Conservation (phyloP, 2,113 vertebrate species). For the Maccullochella peelii region DNA sequence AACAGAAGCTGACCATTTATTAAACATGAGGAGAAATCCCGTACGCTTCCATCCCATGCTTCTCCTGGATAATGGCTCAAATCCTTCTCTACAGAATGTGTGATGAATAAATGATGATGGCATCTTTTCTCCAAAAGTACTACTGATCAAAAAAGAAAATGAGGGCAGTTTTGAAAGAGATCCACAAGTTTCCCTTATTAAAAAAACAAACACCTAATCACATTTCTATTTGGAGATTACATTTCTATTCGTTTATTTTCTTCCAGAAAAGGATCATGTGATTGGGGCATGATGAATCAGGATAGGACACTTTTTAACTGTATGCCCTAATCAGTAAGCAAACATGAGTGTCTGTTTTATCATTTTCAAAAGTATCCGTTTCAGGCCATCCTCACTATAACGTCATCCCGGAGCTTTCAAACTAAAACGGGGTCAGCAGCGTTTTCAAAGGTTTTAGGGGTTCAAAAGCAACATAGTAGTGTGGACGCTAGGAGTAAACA, state of each 20-base stretch:
- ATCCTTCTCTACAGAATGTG: conserved; percentile 34
- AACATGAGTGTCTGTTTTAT: too few relatives aligned
- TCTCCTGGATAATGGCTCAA: conserved; percentile 56
- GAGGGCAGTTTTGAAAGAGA: background rate
- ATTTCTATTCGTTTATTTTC: background rate
- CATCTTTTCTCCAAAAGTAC: conserved; percentile 34
- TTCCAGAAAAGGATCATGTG: too few relatives aligned
- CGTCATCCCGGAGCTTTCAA: too few relatives aligned
- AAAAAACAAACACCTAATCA: background rate
- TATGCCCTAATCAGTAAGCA: too few relatives aligned
- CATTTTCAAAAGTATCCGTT: too few relatives aligned
- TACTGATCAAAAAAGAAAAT: conserved; percentile 20
- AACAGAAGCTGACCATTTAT: conserved; percentile 54
- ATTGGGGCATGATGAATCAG: too few relatives aligned
- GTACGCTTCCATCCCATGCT: conserved; percentile 17
- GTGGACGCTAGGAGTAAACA: too few relatives aligned
- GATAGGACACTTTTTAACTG: too few relatives aligned
- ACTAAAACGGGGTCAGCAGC: too few relatives aligned
- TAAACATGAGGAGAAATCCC: conserved; percentile 65
- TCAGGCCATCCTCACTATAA: too few relatives aligned
- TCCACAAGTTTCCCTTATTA: background rate
- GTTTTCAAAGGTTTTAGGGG: too few relatives aligned
- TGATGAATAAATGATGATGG: conserved; percentile 69
- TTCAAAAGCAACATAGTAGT: too few relatives aligned
- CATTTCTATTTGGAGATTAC: background rate